Conservation (phyloP, 30 jellyfish, hydroid and myxozoan genomes). For the Rhopilema esculentum region DNA sequence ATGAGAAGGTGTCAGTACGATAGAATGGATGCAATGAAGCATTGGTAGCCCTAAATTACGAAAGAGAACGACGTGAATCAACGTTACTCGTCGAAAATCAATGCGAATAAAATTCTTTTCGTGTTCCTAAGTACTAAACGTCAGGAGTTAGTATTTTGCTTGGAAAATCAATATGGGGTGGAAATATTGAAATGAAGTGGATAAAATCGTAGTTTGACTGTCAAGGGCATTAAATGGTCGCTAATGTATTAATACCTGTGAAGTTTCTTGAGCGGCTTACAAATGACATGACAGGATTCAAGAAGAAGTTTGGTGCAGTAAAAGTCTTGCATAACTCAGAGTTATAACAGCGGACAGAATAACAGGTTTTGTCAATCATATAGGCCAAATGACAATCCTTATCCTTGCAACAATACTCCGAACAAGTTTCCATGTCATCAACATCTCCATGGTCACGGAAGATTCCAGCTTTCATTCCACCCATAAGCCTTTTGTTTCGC, state of each 20-base stretch:
- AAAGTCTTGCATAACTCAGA: conserved; percentile 80
- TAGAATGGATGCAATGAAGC: neutral
- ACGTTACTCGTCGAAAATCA: no score
- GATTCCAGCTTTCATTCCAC: conserved; percentile 88
- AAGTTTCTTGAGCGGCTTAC: conserved; percentile 69
- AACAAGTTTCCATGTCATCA: conserved; percentile 77
- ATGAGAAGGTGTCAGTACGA: neutral
- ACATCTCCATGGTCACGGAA: conserved; percentile 92
- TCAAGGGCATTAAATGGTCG: no score
- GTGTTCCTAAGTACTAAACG: no score
- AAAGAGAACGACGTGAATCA: neutral
- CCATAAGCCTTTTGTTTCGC: conserved; percentile 69
- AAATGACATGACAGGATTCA: conserved; percentile 81
- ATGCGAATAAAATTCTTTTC: no score
- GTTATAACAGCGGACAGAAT: conserved; percentile 77
- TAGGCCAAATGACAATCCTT: conserved; percentile 90
- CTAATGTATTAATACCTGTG: no score
- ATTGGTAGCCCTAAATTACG: no score
- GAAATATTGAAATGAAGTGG: no score
- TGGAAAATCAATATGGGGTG: no score
- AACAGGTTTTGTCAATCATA: conserved; percentile 79
- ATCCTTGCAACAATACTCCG: conserved; percentile 87
- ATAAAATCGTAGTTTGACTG: no score
- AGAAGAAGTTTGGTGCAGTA: conserved; percentile 76
- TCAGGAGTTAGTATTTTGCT: no score